A percentile compares a stretch with the other conserved stretches of the same genome.
phyloP scores from a whole-genome alignment of 2,113 vertebrate species.

The Ameiurus melas region DNA sequence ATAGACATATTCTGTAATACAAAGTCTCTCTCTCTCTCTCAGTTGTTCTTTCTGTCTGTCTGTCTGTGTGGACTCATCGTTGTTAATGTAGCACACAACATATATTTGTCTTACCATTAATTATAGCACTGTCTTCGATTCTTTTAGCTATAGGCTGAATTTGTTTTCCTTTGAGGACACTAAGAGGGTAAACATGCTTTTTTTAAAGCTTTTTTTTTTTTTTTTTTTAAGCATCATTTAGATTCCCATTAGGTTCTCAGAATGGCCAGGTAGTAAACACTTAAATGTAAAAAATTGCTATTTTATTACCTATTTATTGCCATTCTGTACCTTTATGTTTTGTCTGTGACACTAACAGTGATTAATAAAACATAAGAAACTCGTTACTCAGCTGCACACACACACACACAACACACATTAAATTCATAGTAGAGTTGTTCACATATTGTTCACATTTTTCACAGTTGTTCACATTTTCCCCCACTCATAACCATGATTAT shows the following conservation, averaged over 20 bases:
- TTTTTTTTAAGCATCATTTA: not conserved
- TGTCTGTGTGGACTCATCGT: not conserved
- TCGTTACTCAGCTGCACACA: not conserved
- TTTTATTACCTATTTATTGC: slow-evolving; percentile 8
- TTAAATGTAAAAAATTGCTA: not conserved
- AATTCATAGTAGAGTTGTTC: not conserved
- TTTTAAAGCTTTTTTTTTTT: no score
- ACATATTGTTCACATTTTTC: no score
- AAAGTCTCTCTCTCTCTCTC: not conserved
- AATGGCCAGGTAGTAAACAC: not conserved
- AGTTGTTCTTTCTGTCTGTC: not conserved
- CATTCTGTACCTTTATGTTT: not conserved
- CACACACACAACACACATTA: not conserved
- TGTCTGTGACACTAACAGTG: not conserved
- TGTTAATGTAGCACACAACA: not conserved
- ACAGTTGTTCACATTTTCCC: not conserved
- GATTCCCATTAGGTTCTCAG: not conserved
- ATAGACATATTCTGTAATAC: not conserved
- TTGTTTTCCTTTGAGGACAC: not conserved
- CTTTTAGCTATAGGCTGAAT: not conserved
- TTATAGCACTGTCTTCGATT: not conserved
- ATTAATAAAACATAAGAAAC: not conserved
- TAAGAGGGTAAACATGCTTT: no score
- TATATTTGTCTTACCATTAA: not conserved
- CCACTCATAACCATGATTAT: not conserved